Percentiles rank a stretch among this genome's conserved stretches.
Conservation (phyloP, 2,888 invertebrate species). For the Neocrepidodera transversa region DNA sequence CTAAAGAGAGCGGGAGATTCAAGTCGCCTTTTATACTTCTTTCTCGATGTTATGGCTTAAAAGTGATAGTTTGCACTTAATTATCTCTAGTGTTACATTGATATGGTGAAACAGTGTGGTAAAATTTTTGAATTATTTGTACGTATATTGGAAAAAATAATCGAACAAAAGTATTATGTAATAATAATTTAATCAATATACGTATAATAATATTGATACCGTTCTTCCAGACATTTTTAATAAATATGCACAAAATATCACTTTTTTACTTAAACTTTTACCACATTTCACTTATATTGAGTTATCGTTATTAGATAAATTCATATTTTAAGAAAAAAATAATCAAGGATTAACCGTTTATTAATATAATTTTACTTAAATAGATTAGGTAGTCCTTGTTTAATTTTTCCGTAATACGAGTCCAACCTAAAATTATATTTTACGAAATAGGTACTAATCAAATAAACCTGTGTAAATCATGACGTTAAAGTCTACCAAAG, state of each 20-base stretch:
- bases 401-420: neutral
- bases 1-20: conserved; percentile 55
- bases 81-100: conserved; percentile 15
- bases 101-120: conserved; percentile 7
- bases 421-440: neutral
- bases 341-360: neutral
- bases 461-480: neutral
- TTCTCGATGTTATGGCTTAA: conserved; percentile 55
- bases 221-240: conserved; percentile 7
- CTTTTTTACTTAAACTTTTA: neutral
- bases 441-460: neutral
- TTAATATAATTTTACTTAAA: neutral
- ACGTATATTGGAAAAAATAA: neutral
- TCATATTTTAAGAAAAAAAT: neutral
- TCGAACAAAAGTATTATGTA: neutral
- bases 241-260: conserved; percentile 5
- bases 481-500: neutral
- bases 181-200: neutral
- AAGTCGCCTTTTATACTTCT: conserved; percentile 58
- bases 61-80: conserved; percentile 32
- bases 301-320: neutral
- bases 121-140: conserved; percentile 8
- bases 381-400: neutral
- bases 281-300: neutral
- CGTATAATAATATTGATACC: conserved; percentile 1